Evolutionary conservation across 1,140 invertebrate species (phyloP).

Genomic region (Atta colombica): DNA sequence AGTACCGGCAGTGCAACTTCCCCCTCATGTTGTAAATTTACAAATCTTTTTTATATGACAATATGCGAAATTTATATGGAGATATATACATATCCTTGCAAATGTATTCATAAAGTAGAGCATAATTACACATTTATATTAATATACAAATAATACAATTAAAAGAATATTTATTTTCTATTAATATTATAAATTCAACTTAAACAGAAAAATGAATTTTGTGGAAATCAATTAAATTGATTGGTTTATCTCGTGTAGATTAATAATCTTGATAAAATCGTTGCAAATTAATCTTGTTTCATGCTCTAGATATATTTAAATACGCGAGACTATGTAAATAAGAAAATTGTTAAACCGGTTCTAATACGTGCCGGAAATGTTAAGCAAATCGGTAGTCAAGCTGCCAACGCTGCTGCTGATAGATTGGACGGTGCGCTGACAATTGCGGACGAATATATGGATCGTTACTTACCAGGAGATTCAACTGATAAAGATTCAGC

Average conservation of each 20-base stretch:
- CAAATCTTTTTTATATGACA: neutral
- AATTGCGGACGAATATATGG: constrained; percentile 92
- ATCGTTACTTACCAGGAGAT: constrained; percentile 91
- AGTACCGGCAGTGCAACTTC: constrained; percentile 91
- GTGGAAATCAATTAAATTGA: neutral
- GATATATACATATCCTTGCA: neutral
- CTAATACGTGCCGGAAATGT: constrained; percentile 92
- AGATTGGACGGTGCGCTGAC: constrained; percentile 91
- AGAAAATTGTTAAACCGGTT: constrained; percentile 89
- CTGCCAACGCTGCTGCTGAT: constrained; percentile 90
- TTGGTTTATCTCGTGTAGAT: neutral
- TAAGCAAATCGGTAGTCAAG: constrained; percentile 91
- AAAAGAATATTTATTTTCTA: neutral
- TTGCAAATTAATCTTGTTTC: constrained; percentile 7
- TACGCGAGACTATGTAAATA: constrained; percentile 91
- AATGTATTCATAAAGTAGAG: neutral
- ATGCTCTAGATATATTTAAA: constrained; percentile 90
- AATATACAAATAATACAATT: neutral
- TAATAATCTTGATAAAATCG: constrained; percentile 7
- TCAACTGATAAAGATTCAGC: constrained; percentile 85
- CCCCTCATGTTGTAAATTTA: constrained; percentile 90
- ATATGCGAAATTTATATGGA: neutral
- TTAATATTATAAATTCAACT: neutral
- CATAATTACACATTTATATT: neutral
- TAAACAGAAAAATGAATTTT: neutral